Percentiles rank a stretch among this genome's conserved stretches.
Conservation (phyloP, 2,797 vertebrate genomes). For the Caiman crocodilus region DNA sequence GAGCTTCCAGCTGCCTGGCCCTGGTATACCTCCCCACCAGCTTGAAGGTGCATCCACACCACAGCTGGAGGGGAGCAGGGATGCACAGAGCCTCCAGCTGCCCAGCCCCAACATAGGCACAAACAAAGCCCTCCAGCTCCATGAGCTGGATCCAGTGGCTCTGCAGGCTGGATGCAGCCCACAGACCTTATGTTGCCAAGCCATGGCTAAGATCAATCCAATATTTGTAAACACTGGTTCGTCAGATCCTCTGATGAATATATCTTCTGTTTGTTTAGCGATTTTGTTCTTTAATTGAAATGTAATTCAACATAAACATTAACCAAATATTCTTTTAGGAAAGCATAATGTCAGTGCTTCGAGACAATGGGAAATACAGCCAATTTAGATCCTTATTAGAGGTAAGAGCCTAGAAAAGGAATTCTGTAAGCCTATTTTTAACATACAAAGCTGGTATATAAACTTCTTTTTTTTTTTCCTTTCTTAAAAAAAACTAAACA, state of each 20-base stretch:
- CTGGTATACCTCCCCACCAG: no score
- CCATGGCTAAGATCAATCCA: not conserved
- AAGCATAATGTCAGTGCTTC: constrained; percentile 89
- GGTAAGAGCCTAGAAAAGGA: constrained; percentile 77
- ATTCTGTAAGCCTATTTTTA: not conserved
- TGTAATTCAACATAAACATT: not conserved
- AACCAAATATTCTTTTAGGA: constrained; percentile 80
- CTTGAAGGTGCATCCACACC: no score
- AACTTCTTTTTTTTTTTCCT: constrained; percentile 26
- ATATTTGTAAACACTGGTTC: not conserved
- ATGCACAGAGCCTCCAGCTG: no score
- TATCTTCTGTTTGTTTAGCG: not conserved
- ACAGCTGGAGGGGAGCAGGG: no score
- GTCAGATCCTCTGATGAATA: not conserved
- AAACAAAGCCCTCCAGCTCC: no score
- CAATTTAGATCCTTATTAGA: constrained; percentile 87
- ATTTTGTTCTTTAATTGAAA: not conserved
- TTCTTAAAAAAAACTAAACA: not conserved
- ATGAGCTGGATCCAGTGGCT: no score
- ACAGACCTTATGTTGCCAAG: no score
- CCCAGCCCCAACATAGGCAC: no score
- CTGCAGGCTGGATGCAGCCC: no score
- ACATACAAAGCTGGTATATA: not conserved
- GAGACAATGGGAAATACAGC: constrained; percentile 85
- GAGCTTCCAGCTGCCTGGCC: no score